Evolutionary conservation across 2,888 invertebrate genomes (phyloP).

Genomic region (Nezara viridula): DNA sequence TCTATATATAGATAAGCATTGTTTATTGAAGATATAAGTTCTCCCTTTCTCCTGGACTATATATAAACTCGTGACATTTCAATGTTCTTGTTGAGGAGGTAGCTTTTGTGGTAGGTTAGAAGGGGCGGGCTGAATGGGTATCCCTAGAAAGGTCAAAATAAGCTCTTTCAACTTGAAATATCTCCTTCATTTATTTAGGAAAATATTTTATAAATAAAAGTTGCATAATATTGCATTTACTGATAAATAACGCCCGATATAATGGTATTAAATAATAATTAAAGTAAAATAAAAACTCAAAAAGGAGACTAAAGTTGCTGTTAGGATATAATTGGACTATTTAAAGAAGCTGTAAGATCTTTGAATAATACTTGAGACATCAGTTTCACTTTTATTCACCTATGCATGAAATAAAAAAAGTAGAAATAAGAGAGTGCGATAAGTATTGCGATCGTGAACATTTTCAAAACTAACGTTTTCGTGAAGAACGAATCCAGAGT

Average conservation of each 20-base stretch:
- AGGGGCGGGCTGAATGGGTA: not conserved
- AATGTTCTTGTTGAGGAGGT: not conserved
- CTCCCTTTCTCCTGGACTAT: not conserved
- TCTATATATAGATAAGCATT: not conserved
- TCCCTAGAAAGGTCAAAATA: conserved; percentile 24
- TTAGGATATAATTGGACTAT: too few relatives aligned
- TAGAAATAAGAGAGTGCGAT: too few relatives aligned
- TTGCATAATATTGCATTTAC: not conserved
- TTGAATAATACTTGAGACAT: too few relatives aligned
- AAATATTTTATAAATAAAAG: not conserved
- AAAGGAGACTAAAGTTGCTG: too few relatives aligned
- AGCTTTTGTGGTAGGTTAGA: conserved; percentile 31
- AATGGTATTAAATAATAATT: too few relatives aligned
- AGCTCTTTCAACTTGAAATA: not conserved
- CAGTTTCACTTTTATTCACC: too few relatives aligned
- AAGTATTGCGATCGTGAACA: too few relatives aligned
- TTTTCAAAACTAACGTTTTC: too few relatives aligned
- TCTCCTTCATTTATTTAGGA: not conserved
- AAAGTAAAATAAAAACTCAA: too few relatives aligned
- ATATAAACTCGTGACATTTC: conserved; percentile 47
- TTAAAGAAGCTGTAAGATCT: too few relatives aligned
- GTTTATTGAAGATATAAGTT: not conserved
- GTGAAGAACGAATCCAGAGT: too few relatives aligned
- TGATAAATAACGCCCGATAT: not conserved
- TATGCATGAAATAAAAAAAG: too few relatives aligned